Conservation (phyloP, 2,797 vertebrate genomes). For the Sebastes glaucus region DNA sequence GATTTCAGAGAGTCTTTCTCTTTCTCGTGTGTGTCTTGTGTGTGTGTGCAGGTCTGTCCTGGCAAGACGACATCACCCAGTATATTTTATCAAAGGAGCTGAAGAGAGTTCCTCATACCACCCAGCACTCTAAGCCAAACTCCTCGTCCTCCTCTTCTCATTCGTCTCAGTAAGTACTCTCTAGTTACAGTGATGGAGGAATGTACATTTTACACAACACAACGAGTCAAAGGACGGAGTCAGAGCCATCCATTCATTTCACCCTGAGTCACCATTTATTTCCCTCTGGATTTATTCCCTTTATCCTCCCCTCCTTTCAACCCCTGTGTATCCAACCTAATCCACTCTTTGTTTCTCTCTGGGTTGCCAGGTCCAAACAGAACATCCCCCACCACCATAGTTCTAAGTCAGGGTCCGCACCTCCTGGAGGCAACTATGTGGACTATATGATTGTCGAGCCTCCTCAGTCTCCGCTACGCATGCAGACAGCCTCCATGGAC, state of each 20-base stretch:
- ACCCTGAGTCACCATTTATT: not conserved
- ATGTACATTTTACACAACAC: not conserved
- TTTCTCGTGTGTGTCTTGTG: not conserved
- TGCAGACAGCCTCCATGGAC: conserved; percentile 86
- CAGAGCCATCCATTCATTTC: not conserved
- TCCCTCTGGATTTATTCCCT: not conserved
- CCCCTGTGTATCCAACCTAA: not conserved
- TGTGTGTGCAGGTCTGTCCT: conserved; percentile 88
- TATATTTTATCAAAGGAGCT: conserved; percentile 96
- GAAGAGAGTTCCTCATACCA: conserved; percentile 90
- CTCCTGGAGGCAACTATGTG: conserved; percentile 84
- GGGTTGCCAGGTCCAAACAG: conserved; percentile 72
- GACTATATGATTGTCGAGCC: conserved; percentile 88
- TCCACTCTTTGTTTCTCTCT: not conserved
- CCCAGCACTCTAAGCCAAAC: conserved; percentile 52
- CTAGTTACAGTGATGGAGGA: not conserved
- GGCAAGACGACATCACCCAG: conserved; percentile 96
- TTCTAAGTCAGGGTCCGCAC: conserved; percentile 60
- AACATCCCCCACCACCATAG: conserved; percentile 55
- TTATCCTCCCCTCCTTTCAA: not conserved
- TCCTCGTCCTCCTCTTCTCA: conserved; percentile 55
- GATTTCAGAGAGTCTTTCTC: not conserved
- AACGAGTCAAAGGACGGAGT: not conserved
- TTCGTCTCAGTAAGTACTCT: conserved; percentile 66
- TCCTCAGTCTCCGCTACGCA: conserved; percentile 78